Conservation (phyloP, 30 jellyfish, hydroid and myxozoan genomes). For the Aurelia sp. region DNA sequence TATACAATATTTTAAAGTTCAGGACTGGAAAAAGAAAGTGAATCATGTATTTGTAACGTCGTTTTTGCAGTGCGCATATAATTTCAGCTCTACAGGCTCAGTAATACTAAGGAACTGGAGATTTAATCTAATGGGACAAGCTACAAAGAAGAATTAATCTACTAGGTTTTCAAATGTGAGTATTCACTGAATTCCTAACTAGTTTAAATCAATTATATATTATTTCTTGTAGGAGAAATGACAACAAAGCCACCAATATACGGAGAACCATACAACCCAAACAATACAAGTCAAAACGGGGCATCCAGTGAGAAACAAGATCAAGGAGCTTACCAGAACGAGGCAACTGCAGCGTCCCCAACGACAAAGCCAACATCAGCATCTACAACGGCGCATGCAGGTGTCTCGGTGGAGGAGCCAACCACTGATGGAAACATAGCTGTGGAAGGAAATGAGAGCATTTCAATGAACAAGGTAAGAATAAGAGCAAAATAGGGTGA, state of each 20-base stretch:
- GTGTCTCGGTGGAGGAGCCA: slow-evolving; percentile 67
- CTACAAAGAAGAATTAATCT: too few relatives aligned
- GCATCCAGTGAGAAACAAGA: not conserved
- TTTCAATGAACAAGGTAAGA: slow-evolving; percentile 35
- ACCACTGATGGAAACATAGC: slow-evolving; percentile 7
- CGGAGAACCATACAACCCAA: not conserved
- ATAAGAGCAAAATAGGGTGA: too few relatives aligned
- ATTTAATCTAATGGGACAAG: too few relatives aligned
- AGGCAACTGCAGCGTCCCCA: slow-evolving; percentile 6
- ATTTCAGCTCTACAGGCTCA: too few relatives aligned
- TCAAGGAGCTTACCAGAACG: slow-evolving; percentile 3
- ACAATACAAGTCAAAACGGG: slow-evolving; percentile 20
- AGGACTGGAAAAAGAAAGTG: too few relatives aligned
- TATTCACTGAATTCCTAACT: too few relatives aligned
- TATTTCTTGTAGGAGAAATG: slow-evolving; percentile 1
- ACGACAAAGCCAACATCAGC: slow-evolving; percentile 39
- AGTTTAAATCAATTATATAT: not conserved
- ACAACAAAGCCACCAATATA: slow-evolving; percentile 11
- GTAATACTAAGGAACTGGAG: too few relatives aligned
- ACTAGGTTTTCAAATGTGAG: too few relatives aligned
- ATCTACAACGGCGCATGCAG: slow-evolving; percentile 17
- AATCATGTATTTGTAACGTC: too few relatives aligned
- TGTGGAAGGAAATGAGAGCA: slow-evolving; percentile 1
- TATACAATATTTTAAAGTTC: too few relatives aligned
- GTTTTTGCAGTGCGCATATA: too few relatives aligned